Evolutionary conservation across 1,140 invertebrate genomes (phyloP).

Genomic region (Drosophila chauvacae): DNA sequence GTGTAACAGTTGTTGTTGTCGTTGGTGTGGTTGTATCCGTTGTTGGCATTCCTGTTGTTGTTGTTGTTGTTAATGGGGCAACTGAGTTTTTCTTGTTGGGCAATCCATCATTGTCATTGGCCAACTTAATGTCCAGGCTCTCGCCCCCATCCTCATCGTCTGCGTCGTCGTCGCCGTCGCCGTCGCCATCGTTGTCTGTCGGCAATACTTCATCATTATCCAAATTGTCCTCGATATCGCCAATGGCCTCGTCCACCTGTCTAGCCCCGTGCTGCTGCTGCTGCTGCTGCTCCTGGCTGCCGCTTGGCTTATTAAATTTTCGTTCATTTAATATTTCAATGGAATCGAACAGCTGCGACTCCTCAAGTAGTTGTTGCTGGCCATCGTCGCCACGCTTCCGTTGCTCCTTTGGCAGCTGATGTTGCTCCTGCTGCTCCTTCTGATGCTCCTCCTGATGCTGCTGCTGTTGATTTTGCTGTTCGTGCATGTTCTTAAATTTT

Average conservation of each 20-base stretch:
- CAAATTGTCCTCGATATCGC: constrained; percentile 74
- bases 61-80: constrained; percentile 23
- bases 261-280: constrained; percentile 1
- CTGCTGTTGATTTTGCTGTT: constrained; percentile 63
- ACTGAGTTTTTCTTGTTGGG: constrained; percentile 15
- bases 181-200: background rate
- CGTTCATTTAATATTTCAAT: constrained; percentile 82
- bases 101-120: constrained; percentile 72
- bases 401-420: constrained; percentile 40
- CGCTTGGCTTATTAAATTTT: constrained; percentile 73
- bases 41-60: constrained; percentile 1
- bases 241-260: constrained; percentile 57
- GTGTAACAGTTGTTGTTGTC: constrained; percentile 17
- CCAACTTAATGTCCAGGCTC: constrained; percentile 51
- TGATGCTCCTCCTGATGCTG: constrained; percentile 6
- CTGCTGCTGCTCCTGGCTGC: constrained; percentile 11
- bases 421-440: constrained; percentile 10
- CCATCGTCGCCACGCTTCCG: constrained; percentile 11
- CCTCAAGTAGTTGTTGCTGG: constrained; percentile 7
- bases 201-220: constrained; percentile 63
- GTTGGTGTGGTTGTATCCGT: constrained; percentile 15
- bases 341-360: constrained; percentile 66
- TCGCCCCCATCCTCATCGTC: background rate
- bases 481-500: constrained; percentile 73
- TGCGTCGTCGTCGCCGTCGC: background rate